Base-by-base conservation (phyloP, 2,888 invertebrate species). In the Lissocephala sabroskyi region DNA sequence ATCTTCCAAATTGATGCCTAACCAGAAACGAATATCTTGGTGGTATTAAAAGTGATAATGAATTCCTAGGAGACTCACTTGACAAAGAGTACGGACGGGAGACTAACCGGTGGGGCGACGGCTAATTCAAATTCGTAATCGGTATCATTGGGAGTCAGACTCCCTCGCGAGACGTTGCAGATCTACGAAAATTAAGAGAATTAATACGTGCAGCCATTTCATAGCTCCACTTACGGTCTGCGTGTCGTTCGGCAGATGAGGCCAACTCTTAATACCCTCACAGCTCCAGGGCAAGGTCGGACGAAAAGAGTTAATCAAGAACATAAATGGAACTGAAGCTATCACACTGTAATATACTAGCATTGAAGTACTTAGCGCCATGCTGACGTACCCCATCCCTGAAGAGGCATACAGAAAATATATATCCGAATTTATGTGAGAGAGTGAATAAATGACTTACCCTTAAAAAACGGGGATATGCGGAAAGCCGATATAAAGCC, bases 301-400 rank as follows among this genome's bases (percentile, higher is more conserved):
- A 45, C 85, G 87, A 56, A 93, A 86, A 1, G 92, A 92, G 81
- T 91, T 88, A 58, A 89, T 87, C 42, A 96, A 87, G 83, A 93
- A 96, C 50, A 92, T 87, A 36, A 96, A 77, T 0, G 95, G 94
- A 85, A 95, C 92, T 1, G 94, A 88, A 76, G 94, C 89, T 47
- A 96, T 91, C 1, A 94, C 89, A 56, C 93, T 91, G 83, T 94
- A 95, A 84, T 94, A 96, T 51, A 88, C 88, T 45, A 92, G 89
- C 44, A 91, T 89, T 84, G 94, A 89, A 53, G 92, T 85, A 58
- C 95, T 95, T 61, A 94, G 87, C 26, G 92, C 85, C 1, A 93
- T 86, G 4, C 92, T 91, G 0, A 95, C 92, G 78, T 93, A 95
- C 1, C 96, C 96, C 30, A 94, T 93, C 43, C 96, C 95, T 95